Percentiles rank a stretch among this genome's conserved stretches.
Evolutionary conservation across 2,888 invertebrate species (phyloP).

Genomic region (Minunthozetes semirufus): DNA sequence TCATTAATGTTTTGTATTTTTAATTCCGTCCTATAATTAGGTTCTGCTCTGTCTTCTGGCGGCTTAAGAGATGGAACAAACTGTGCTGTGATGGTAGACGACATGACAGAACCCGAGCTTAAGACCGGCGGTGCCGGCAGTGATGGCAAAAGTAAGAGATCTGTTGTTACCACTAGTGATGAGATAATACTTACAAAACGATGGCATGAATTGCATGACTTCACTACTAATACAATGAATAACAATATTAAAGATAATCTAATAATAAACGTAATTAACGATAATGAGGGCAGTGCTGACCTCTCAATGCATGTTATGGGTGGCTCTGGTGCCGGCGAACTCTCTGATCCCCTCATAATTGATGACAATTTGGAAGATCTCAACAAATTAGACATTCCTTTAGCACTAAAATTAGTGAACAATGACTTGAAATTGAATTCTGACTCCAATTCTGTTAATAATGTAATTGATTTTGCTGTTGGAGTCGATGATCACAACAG

Average conservation of each 20-base stretch:
- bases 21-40: not conserved
- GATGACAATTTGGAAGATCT: not conserved
- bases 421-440: constrained; percentile 15
- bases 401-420: not conserved
- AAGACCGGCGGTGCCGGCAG: not conserved
- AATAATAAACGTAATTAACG: not conserved
- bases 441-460: not conserved
- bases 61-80: constrained; percentile 25
- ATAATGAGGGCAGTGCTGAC: constrained; percentile 16
- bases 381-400: not conserved
- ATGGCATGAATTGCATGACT: constrained; percentile 1
- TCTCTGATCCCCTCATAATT: not conserved
- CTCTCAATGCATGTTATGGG: not conserved
- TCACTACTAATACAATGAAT: not conserved
- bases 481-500: not conserved
- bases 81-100: constrained; percentile 45
- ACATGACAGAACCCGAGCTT: constrained; percentile 39
- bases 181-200: not conserved
- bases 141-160: constrained; percentile 21
- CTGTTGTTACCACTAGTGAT: constrained; percentile 8
- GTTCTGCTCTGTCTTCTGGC: constrained; percentile 33
- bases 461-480: not conserved
- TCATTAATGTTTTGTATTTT: too few species aligned
- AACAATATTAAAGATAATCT: not conserved
- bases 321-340: not conserved